Base-by-base conservation (phyloP, 2,888 invertebrate genomes). In the Drosophila recens region DNA sequence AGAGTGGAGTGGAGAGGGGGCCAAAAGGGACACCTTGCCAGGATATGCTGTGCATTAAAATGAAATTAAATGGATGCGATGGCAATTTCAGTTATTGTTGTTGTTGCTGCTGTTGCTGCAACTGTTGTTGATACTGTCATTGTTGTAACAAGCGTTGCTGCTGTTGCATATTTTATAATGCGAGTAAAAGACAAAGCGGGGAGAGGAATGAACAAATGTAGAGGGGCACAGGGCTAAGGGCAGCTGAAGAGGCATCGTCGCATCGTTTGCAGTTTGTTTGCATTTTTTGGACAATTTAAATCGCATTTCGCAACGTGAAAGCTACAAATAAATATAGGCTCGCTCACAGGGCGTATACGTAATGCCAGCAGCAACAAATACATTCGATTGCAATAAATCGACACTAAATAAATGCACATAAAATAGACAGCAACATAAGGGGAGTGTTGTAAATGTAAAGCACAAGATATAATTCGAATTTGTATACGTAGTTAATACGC, bases 21-120 rank as follows among this genome's bases (percentile, higher is more conserved):
- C 17, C 17, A 10, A 0, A 15, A 17, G 6, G 62, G 68, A 61
- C 73, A 72, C 79, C 83, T 86, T 71, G 66, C 54, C 78, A 67
- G 66, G 74, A 72, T 78, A 67, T 67, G 79, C 67, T 77, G 62
- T 82, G 79, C 88, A 85, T 85, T 85, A 86, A 85, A 88, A 88
- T 80, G 75, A 85, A 86, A 85, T 85, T 85, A 85, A 85, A 86
- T 88, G 88, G 75, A 85, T 87, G 78, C 75, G 59, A 61, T 66
- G 67, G 71, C 78, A 75, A 74, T 68, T 78, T 62, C 57, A n/a
- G 64, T 53, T 72, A 54, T 52, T 76, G 70, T n/a, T 70, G 51
- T 17, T 58, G 59, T 53, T 67, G 62, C 40, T 66, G 62, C 48
- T 66, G 63, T 10, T 61, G 74, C 49, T 69, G 73, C 66, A 63